These are phyloP conservation scores for Trachemys scripta DNA, from an alignment of 2,113 vertebrate genomes.

Conservation along the genomic window DNA sequence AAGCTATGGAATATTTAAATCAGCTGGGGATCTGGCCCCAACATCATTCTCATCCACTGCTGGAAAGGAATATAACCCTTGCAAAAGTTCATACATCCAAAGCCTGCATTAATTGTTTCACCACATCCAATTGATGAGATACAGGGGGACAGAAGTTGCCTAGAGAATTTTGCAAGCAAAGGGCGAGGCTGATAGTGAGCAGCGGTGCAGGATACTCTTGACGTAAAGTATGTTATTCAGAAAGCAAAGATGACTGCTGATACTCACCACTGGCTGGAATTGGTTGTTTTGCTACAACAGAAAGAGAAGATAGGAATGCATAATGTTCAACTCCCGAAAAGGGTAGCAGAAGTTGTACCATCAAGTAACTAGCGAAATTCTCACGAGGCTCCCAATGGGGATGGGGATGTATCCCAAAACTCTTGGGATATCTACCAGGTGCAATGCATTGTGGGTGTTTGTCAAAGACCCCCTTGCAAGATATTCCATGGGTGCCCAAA, in stretches of 20 bases:
- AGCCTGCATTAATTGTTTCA: background rate
- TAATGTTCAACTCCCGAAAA: background rate
- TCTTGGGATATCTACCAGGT: background rate
- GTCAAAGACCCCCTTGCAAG: background rate
- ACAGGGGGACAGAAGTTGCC: background rate
- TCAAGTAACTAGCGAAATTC: background rate
- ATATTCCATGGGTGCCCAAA: too few relatives aligned
- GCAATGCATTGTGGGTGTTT: background rate
- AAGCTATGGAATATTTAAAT: too few relatives aligned
- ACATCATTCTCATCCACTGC: background rate
- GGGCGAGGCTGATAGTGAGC: too few relatives aligned
- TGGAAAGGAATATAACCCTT: background rate
- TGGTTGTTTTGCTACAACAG: background rate
- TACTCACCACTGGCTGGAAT: background rate
- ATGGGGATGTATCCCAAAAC: background rate
- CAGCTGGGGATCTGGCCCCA: background rate
- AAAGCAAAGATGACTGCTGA: background rate
- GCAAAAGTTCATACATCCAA: background rate
- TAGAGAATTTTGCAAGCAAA: background rate
- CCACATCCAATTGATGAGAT: background rate
- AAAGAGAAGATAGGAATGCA: background rate
- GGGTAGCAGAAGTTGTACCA: background rate
- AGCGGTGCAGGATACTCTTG: background rate
- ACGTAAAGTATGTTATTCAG: background rate
- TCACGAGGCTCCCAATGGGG: background rate